Evolutionary conservation across 2,113 vertebrate species (phyloP).

Genomic region (Larimichthys polyactis): DNA sequence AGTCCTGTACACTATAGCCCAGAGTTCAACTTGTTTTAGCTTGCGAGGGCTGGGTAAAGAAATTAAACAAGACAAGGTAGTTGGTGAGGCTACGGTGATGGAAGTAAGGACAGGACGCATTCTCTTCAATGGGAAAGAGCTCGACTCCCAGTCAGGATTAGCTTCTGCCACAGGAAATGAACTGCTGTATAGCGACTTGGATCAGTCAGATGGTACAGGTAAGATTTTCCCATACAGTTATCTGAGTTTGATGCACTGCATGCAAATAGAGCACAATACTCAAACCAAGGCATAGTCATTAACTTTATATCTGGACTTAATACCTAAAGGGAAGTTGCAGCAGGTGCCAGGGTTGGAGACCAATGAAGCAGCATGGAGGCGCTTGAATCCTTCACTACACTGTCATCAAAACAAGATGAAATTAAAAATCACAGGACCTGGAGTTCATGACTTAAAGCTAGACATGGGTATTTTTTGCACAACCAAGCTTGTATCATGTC

Average conservation of each 20-base stretch:
- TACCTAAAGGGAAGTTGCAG: background rate
- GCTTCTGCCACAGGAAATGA: background rate
- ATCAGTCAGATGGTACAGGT: slow-evolving; percentile 15
- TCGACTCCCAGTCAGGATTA: background rate
- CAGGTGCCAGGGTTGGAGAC: background rate
- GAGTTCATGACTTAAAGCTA: slow-evolving; percentile 48
- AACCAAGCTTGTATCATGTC: background rate
- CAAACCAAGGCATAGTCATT: background rate
- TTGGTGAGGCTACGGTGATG: background rate
- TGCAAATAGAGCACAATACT: background rate
- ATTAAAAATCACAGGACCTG: slow-evolving; percentile 48
- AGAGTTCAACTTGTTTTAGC: slow-evolving; percentile 21
- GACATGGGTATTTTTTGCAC: slow-evolving; percentile 42
- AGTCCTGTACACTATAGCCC: slow-evolving; percentile 35
- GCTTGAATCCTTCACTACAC: slow-evolving; percentile 39
- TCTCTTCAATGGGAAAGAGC: slow-evolving; percentile 32
- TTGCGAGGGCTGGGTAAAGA: background rate
- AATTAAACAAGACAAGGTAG: background rate
- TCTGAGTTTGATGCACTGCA: background rate
- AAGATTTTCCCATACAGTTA: background rate
- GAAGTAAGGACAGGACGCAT: slow-evolving; percentile 13
- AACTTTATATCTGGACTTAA: background rate
- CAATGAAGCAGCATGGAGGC: slow-evolving; percentile 44
- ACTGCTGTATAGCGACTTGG: background rate
- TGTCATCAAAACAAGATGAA: slow-evolving; percentile 59